Percentiles rank a stretch among this genome's conserved stretches.
Evolutionary conservation across 2,797 vertebrate genomes (phyloP).

Genomic region (Pteronotus mesoamericanus): DNA sequence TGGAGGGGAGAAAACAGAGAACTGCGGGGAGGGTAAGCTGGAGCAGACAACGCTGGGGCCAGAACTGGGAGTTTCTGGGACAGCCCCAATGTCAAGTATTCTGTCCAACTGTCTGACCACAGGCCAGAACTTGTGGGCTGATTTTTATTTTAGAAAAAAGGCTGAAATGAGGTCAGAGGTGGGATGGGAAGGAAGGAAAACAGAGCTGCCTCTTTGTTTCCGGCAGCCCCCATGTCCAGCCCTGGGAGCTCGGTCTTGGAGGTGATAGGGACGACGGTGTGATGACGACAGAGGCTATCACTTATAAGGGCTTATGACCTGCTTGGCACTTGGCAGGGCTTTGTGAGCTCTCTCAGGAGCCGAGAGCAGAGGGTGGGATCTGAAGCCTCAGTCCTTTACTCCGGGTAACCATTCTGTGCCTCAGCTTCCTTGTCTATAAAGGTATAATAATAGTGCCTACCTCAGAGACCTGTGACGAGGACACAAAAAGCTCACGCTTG

Average conservation of each 20-base stretch:
- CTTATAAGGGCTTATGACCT: background rate
- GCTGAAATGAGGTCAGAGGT: background rate
- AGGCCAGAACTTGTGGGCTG: conserved; percentile 32
- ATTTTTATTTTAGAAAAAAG: conserved; percentile 39
- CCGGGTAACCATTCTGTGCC: background rate
- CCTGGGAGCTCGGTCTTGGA: background rate
- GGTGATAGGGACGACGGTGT: background rate
- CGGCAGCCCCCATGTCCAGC: background rate
- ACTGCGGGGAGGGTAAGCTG: background rate
- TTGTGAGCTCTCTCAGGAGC: background rate
- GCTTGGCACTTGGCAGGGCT: background rate
- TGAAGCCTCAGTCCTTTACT: background rate
- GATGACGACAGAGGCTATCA: too few species aligned
- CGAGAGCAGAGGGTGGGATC: background rate
- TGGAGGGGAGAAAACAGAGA: background rate
- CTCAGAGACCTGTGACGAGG: background rate
- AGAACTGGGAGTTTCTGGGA: conserved; percentile 67
- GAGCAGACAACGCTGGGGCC: conserved; percentile 47
- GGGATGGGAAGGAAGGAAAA: background rate
- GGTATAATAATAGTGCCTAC: background rate
- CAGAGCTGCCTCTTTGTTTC: background rate
- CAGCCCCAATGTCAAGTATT: conserved; percentile 49
- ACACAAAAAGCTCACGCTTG: background rate
- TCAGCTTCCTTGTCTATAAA: background rate
- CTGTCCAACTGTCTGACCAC: conserved; percentile 43